A percentile compares a stretch with the other conserved stretches of the same genome.
Evolutionary conservation across 2,797 vertebrate species (phyloP).

Genomic region (Sebastes flavidus): DNA sequence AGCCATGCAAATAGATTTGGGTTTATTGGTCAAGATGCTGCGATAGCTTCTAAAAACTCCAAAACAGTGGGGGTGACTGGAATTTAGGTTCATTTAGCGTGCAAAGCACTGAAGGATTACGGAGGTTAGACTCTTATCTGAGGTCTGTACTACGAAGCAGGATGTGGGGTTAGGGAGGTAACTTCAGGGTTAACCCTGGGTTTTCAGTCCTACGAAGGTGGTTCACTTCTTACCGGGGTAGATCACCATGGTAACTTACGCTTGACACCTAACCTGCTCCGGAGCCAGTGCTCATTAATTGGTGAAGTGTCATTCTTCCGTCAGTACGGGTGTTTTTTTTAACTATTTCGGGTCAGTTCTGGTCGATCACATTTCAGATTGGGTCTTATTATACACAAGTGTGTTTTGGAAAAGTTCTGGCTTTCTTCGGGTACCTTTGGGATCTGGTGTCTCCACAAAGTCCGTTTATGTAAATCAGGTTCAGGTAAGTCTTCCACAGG

Average conservation of each 20-base stretch:
- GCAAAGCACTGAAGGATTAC: background rate
- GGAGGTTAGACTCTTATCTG: too few relatives aligned
- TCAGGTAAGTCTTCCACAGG: background rate
- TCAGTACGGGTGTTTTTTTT: background rate
- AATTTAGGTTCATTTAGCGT: background rate
- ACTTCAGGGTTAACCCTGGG: too few relatives aligned
- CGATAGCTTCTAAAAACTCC: background rate
- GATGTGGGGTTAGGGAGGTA: too few relatives aligned
- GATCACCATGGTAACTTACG: too few relatives aligned
- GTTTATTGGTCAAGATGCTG: background rate
- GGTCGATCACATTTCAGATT: background rate
- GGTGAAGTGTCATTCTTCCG: too few relatives aligned
- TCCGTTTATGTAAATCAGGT: background rate
- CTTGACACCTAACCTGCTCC: too few relatives aligned
- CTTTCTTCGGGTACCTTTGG: background rate
- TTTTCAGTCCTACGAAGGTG: too few relatives aligned
- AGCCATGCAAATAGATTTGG: background rate
- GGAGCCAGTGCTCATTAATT: background rate
- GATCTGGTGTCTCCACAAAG: background rate
- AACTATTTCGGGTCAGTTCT: background rate
- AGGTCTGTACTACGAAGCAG: too few relatives aligned
- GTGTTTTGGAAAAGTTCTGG: background rate
- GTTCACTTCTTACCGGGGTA: too few relatives aligned
- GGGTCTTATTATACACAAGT: background rate
- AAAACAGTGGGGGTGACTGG: background rate